A percentile compares a stretch with the other conserved stretches of the same genome.
These are phyloP conservation scores for Sebastes diploproa DNA, from an alignment of 2,797 vertebrate genomes.

Conservation along the genomic window DNA sequence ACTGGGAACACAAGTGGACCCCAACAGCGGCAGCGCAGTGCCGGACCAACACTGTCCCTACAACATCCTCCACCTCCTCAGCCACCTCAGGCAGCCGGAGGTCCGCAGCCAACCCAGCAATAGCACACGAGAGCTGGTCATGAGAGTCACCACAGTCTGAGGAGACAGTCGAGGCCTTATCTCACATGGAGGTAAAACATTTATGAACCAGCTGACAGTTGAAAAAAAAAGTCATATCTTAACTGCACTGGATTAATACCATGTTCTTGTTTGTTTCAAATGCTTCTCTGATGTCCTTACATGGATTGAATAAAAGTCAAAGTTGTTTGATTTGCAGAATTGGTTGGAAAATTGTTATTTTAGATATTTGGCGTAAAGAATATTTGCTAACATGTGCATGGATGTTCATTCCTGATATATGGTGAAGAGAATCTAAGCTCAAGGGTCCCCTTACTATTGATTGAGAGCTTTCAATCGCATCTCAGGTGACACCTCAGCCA, in stretches of 20 bases:
- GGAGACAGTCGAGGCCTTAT: conserved; percentile 81
- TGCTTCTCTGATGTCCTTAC: conserved; percentile 77
- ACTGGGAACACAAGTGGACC: conserved; percentile 60
- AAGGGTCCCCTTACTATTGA: neutral
- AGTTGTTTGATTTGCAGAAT: conserved; percentile 76
- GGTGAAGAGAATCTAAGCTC: neutral
- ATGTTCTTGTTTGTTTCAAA: conserved; percentile 74
- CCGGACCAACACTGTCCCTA: conserved; percentile 98
- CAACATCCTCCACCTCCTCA: conserved; percentile 96
- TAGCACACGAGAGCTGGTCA: conserved; percentile 96
- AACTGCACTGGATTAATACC: conserved; percentile 67
- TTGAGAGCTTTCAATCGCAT: neutral
- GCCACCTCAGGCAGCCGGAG: conserved; percentile 92
- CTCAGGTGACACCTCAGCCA: neutral
- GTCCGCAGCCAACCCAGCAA: conserved; percentile 85
- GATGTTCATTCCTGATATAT: neutral
- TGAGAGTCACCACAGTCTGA: conserved; percentile 99
- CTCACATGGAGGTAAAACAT: conserved; percentile 45
- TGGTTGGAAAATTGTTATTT: conserved; percentile 52
- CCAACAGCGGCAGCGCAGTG: conserved; percentile 78
- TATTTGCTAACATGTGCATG: neutral
- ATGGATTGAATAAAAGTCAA: conserved; percentile 79
- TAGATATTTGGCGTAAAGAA: neutral
- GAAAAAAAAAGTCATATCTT: conserved; percentile 39
- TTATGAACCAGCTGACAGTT: conserved; percentile 59